A percentile compares a stretch with the other conserved stretches of the same genome.
Conservation (phyloP, 2,113 vertebrate species). For the Gracilinanus agilis region DNA sequence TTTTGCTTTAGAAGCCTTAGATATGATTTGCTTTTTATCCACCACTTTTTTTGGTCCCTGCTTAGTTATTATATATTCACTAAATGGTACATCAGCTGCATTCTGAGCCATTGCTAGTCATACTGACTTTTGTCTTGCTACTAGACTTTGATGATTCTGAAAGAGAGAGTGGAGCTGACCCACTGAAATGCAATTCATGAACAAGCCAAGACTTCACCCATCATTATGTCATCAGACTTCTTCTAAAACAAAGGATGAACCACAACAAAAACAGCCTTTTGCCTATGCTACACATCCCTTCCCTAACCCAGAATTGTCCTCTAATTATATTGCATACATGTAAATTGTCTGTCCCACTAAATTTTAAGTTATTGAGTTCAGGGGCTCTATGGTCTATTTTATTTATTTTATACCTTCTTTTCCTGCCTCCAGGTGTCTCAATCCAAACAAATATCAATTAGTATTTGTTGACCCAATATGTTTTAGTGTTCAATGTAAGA, state of each 20-base stretch:
- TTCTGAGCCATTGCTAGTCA: no score
- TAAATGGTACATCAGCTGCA: neutral
- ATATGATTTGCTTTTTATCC: constrained; percentile 10
- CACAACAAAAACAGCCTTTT: neutral
- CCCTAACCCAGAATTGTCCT: neutral
- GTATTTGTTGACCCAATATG: neutral
- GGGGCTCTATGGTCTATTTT: neutral
- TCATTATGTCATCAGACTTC: no score
- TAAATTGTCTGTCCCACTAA: neutral
- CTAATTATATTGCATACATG: neutral
- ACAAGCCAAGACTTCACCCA: no score
- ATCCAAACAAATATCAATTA: neutral
- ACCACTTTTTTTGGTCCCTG: neutral
- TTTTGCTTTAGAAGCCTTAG: constrained; percentile 35
- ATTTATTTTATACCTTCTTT: neutral
- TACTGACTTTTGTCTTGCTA: no score
- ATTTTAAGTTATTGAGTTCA: neutral
- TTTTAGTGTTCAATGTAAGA: neutral
- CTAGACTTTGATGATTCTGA: no score
- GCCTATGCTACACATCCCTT: neutral
- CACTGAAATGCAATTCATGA: no score
- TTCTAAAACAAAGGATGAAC: no score
- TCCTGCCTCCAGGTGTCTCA: neutral
- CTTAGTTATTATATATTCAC: neutral
- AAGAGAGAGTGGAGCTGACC: no score